phyloP scores from a whole-genome alignment of 2,113 vertebrate species.

The Chloebia gouldiae region DNA sequence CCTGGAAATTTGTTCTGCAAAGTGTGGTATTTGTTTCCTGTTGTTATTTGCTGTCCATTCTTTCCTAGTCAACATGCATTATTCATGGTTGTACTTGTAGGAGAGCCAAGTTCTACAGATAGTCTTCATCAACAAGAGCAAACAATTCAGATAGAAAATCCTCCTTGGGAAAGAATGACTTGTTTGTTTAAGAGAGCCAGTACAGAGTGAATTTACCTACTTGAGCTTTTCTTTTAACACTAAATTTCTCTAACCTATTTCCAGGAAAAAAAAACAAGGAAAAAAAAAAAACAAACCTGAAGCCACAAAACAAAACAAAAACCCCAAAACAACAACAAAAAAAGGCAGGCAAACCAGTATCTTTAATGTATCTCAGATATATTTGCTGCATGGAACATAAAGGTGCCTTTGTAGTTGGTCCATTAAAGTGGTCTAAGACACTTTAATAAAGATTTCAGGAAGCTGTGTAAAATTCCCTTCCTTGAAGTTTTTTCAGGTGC shows the following conservation, averaged over 20 bases:
- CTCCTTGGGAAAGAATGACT: slow-evolving; percentile 21
- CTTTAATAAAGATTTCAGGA: neutral
- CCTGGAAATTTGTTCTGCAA: slow-evolving; percentile 65
- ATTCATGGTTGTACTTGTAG: slow-evolving; percentile 59
- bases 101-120: slow-evolving; percentile 53
- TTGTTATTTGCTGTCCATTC: slow-evolving; percentile 60
- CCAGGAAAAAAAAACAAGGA: neutral
- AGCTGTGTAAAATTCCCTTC: neutral
- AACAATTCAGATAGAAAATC: slow-evolving; percentile 41
- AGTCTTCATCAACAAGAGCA: slow-evolving; percentile 48
- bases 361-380: neutral
- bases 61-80: slow-evolving; percentile 60
- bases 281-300: neutral
- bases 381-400: neutral
- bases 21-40: slow-evolving; percentile 62
- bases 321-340: neutral
- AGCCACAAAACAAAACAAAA: neutral
- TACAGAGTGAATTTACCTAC: neutral
- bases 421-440: neutral
- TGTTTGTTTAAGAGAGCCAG: slow-evolving; percentile 4
- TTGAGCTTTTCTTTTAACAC: neutral
- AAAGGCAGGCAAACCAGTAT: neutral
- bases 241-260: neutral
- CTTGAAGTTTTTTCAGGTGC: neutral
- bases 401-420: neutral